These are phyloP conservation scores for Prietella phreatophila DNA, from an alignment of 2,113 vertebrate species.

Conservation along the genomic window DNA sequence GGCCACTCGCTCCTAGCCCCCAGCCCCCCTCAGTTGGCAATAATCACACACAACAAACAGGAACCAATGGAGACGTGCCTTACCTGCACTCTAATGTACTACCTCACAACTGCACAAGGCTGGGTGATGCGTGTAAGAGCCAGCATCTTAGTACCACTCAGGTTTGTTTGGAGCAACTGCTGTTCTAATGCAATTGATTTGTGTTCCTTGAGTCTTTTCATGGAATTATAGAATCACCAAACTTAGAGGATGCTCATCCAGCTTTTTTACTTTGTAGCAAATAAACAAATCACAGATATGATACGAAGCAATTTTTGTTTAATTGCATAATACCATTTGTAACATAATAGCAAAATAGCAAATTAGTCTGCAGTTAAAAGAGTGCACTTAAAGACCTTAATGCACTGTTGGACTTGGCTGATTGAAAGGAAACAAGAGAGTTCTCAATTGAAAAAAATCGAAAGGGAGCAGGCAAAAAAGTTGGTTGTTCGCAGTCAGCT, in stretches of 20 bases:
- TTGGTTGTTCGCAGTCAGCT: no score
- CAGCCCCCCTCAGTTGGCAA: conserved; percentile 85
- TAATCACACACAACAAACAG: conserved; percentile 85
- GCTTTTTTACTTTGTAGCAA: neutral
- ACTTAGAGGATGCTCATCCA: neutral
- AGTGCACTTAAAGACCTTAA: no score
- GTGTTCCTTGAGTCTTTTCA: neutral
- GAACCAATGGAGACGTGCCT: conserved; percentile 99
- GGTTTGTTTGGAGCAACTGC: conserved; percentile 66
- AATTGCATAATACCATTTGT: neutral
- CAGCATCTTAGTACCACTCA: conserved; percentile 94
- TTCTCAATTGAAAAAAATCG: no score
- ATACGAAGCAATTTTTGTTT: neutral
- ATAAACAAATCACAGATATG: neutral
- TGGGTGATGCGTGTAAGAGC: conserved; percentile 92
- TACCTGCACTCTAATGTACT: conserved; percentile 96
- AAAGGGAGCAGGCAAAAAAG: no score
- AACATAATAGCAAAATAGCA: neutral
- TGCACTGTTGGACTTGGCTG: no score
- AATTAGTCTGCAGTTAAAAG: no score
- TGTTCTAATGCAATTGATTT: neutral
- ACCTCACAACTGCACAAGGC: conserved; percentile 99
- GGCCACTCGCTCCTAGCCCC: conserved; percentile 82
- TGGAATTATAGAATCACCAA: neutral
- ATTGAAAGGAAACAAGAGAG: no score